Evolutionary conservation across 2,113 vertebrate species (phyloP).

Genomic region (Thamnophis sirtalis): DNA sequence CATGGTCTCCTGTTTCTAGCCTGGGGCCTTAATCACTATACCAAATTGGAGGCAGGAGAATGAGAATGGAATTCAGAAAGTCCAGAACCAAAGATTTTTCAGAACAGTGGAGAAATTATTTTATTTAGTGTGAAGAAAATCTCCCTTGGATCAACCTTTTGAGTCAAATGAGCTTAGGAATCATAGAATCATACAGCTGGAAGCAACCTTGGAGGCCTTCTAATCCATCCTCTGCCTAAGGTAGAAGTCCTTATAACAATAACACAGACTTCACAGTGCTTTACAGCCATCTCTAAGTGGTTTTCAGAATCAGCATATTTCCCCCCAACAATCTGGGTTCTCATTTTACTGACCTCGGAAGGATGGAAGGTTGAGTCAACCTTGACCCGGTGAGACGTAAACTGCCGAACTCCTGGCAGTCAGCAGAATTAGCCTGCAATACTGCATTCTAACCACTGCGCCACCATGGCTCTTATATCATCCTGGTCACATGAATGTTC

Average conservation of each 20-base stretch:
- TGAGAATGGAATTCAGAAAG: not conserved
- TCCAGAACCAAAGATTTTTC: not conserved
- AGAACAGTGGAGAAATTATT: no score
- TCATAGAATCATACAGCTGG: not conserved
- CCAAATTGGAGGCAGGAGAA: not conserved
- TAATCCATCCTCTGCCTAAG: not conserved
- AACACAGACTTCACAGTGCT: not conserved
- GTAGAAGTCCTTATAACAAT: not conserved
- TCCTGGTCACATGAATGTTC: no score
- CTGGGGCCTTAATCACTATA: not conserved
- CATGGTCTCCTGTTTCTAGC: not conserved
- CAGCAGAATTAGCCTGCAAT: no score
- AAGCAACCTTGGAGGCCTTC: not conserved
- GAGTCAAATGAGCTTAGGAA: not conserved
- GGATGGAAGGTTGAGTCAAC: no score
- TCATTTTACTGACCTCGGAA: no score
- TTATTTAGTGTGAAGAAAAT: no score
- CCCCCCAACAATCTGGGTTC: not conserved
- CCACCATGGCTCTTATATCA: no score
- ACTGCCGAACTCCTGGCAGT: no score
- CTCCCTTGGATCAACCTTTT: not conserved
- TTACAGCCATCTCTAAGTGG: not conserved
- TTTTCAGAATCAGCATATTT: not conserved
- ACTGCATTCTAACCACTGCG: no score
- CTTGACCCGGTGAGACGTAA: no score